Evolutionary conservation across 2,888 invertebrate species (phyloP), one percentile per base, ranked within the genome.

Genomic region (Mamestra brassicae): DNA sequence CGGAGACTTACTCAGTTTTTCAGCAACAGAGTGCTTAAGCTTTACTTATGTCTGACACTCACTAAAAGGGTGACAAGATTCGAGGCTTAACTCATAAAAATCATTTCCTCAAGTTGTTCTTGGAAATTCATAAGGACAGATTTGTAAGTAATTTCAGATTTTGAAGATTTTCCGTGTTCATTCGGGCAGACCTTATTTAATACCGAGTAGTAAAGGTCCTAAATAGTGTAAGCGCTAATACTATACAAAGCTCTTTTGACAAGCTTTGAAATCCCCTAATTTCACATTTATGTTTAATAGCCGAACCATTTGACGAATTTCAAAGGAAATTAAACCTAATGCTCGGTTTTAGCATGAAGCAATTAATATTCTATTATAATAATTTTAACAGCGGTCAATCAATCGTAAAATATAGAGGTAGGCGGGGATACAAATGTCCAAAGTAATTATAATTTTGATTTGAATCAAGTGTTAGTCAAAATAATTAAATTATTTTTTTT

Each of bases 261-360:
- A 68, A 64, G 54, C 55, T 68, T 64, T 64, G 36, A 68, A 78
- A 68, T 45, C 11, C 42, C 13, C 38, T 47, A 52, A 64, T 55
- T 72, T 45, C 13, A 57, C 2, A 66, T 71, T 78, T 71, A 15
- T 63, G n/a, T 36, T 78, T 15, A 65, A 55, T 67, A 66, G 57
- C 34, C 58, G 11, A 64, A 61, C 11, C n/a, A 45, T 67, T 78
- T 58, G n/a, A 67, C 13, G 34, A 54, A 36, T 77, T 58, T 67
- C 13, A 67, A 67, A 58, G 66, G 17, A 45, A 60, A 72, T 64
- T 52, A 64, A 68, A 61, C 10, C 4, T 8, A 34, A 5, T 42
- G 11, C 50, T 47, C 6, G 5, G 17, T 36, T 50, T 36, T 36
- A 60, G n/a, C 11, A 6, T 13, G 15, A 8, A 50, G 26, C 17